A percentile compares a stretch with the other conserved stretches of the same genome.
phyloP scores from a whole-genome alignment of 2,888 invertebrate genomes.

The Odontomyia ornata region DNA sequence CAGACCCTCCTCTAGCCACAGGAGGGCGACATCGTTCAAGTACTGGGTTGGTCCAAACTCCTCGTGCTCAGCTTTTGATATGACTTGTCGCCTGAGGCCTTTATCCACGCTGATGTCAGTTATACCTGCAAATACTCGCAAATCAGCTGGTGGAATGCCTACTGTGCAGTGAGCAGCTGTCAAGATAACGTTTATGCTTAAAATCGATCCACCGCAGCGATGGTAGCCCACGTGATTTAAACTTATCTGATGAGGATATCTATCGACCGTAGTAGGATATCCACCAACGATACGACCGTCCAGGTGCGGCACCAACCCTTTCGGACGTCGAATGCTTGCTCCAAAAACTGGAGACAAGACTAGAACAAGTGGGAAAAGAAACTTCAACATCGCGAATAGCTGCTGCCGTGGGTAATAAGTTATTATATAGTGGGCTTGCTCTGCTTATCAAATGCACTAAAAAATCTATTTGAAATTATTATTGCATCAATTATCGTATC shows the following conservation, averaged over 20 bases:
- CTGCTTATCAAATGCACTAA: too few relatives aligned
- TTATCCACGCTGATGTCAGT: neutral
- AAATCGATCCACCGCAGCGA: conserved; percentile 51
- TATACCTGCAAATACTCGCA: too few relatives aligned
- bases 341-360: too few relatives aligned
- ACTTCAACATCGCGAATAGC: too few relatives aligned
- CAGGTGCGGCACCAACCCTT: too few relatives aligned
- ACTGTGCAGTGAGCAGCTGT: conserved; percentile 54
- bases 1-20: conserved; percentile 3
- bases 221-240: conserved; percentile 24
- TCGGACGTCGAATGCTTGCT: too few relatives aligned
- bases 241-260: conserved; percentile 32
- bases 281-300: conserved; percentile 46
- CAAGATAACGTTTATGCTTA: conserved; percentile 52
- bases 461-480: too few relatives aligned
- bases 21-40: conserved; percentile 26
- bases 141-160: neutral
- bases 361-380: too few relatives aligned
- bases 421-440: too few relatives aligned
- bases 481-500: too few relatives aligned
- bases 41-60: conserved; percentile 64
- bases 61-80: conserved; percentile 56
- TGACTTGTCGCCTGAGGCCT: neutral
- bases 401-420: too few relatives aligned
- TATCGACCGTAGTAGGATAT: conserved; percentile 6